phyloP scores from a whole-genome alignment of 2,113 vertebrate genomes.

The Dermatemys mawii region DNA sequence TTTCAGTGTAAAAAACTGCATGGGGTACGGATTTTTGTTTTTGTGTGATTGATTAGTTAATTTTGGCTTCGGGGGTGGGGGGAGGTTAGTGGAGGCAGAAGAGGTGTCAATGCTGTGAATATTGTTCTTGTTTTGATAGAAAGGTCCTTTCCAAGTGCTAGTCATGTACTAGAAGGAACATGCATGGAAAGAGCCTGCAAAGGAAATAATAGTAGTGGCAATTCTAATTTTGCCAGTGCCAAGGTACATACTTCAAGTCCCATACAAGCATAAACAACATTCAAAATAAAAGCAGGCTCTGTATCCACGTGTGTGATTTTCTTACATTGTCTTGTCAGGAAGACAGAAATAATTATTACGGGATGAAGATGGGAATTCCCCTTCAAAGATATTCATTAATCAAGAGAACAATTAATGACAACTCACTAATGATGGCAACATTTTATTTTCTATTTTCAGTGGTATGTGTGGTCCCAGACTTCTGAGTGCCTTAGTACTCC shows the following conservation, averaged over 20 bases:
- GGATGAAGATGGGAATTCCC: slow-evolving; percentile 50
- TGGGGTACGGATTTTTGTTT: background rate
- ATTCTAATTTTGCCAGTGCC: slow-evolving; percentile 31
- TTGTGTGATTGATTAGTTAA: background rate
- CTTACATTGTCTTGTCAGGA: slow-evolving; percentile 10
- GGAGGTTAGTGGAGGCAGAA: slow-evolving; percentile 20
- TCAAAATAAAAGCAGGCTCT: slow-evolving; percentile 49
- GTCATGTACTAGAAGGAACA: background rate
- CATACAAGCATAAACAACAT: slow-evolving; percentile 20
- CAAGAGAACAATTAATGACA: slow-evolving; percentile 66
- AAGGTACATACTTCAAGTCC: slow-evolving; percentile 1
- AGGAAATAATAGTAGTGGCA: slow-evolving; percentile 44
- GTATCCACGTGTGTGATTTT: slow-evolving; percentile 29
- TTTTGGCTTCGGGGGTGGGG: background rate
- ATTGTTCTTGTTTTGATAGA: background rate
- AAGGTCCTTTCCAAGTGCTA: slow-evolving; percentile 36
- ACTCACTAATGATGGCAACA: background rate
- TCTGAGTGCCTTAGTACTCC: background rate
- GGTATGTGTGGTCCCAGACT: background rate
- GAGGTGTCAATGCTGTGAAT: slow-evolving; percentile 18
- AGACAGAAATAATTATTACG: slow-evolving; percentile 54
- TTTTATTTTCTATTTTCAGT: slow-evolving; percentile 40
- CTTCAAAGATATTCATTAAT: slow-evolving; percentile 35
- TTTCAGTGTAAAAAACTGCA: background rate
- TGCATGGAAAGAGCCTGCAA: background rate